Evolutionary conservation across 1,140 invertebrate genomes (phyloP).

Genomic region (Cherax quadricarinatus): DNA sequence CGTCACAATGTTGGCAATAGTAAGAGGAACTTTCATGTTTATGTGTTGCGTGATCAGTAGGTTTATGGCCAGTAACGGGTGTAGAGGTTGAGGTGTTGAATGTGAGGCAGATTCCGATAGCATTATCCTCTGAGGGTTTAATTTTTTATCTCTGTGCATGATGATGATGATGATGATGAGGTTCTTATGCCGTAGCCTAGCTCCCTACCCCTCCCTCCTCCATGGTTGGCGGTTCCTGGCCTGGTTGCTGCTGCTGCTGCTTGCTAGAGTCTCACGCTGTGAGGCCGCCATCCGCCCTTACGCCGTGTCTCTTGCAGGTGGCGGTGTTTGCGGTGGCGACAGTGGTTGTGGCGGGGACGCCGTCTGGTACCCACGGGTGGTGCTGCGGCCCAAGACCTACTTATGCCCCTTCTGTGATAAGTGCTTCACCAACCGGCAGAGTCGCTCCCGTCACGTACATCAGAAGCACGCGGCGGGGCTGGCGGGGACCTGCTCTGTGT

Average conservation of each 20-base stretch:
- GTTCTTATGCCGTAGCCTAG: conserved; percentile 49
- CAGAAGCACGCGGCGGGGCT: conserved; percentile 71
- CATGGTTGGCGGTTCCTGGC: conserved; percentile 6
- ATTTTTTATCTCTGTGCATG: conserved; percentile 43
- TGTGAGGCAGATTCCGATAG: not conserved
- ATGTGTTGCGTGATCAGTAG: too few relatives aligned
- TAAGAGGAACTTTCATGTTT: too few relatives aligned
- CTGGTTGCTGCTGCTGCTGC: conserved; percentile 65
- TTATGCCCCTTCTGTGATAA: conserved; percentile 72
- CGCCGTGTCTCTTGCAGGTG: conserved; percentile 71
- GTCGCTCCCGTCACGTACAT: conserved; percentile 69
- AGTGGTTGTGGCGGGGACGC: conserved; percentile 40
- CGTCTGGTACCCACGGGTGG: conserved; percentile 70
- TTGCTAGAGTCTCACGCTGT: conserved; percentile 59
- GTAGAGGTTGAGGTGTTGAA: not conserved
- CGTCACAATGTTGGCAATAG: not conserved
- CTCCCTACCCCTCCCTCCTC: conserved; percentile 22
- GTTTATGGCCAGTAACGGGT: too few relatives aligned
- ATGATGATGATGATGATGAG: conserved; percentile 34
- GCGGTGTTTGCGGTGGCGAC: conserved; percentile 48
- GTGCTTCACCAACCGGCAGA: conserved; percentile 72
- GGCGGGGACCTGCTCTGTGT: conserved; percentile 66
- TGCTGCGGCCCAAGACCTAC: conserved; percentile 71
- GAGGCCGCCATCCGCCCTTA: conserved; percentile 67
- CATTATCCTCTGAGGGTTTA: not conserved